Conservation (phyloP, 35 echinoderm and acorn worm species). For the Lytechinus pictus region DNA sequence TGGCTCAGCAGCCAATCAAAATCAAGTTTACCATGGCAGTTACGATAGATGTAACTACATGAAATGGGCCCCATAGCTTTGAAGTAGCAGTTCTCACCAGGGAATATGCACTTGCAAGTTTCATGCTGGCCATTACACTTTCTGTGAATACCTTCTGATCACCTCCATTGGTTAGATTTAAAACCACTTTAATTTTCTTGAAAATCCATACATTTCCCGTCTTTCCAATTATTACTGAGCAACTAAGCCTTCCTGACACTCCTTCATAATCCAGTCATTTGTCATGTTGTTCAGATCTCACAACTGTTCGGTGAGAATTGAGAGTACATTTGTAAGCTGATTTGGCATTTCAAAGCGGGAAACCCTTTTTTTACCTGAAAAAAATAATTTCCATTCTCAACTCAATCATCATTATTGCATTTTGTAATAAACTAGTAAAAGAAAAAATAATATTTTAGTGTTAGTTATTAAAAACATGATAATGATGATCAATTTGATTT, state of each 20-base stretch:
- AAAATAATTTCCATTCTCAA: background rate
- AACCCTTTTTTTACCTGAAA: background rate
- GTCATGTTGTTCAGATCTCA: background rate
- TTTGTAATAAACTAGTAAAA: background rate
- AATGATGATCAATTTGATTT: too few relatives aligned
- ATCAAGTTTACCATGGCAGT: too few relatives aligned
- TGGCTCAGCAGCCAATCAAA: too few relatives aligned
- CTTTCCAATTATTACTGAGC: background rate
- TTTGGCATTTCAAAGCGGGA: background rate
- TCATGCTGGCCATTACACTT: background rate
- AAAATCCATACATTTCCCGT: background rate
- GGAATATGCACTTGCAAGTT: too few relatives aligned
- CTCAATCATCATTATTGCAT: background rate
- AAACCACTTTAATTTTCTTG: background rate
- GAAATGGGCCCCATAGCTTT: too few relatives aligned
- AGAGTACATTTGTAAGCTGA: background rate
- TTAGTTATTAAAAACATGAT: too few relatives aligned
- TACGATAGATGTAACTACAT: too few relatives aligned
- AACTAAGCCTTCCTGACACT: background rate
- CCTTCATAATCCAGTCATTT: background rate
- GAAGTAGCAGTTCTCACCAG: too few relatives aligned
- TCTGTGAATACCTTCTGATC: background rate
- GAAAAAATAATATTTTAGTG: too few relatives aligned
- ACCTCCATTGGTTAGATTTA: background rate
- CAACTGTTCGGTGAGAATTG: background rate